These are phyloP conservation scores for Portevinia maculata DNA, from an alignment of 2,888 invertebrate species.

Conservation along the genomic window DNA sequence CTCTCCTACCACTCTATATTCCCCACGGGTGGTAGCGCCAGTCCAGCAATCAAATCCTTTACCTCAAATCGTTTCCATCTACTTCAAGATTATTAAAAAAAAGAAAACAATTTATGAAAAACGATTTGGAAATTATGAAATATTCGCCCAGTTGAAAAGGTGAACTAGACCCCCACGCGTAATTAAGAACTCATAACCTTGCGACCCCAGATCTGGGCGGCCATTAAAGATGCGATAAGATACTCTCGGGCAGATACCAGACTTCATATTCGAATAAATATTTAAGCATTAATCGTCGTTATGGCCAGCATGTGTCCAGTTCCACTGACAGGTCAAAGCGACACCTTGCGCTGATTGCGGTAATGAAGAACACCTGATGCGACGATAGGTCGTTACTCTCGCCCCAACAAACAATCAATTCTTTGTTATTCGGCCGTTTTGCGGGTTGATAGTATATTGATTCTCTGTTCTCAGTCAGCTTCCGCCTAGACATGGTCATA, in stretches of 20 bases:
- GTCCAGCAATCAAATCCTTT: slow-evolving; percentile 43
- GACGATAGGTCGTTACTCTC: slow-evolving; percentile 66
- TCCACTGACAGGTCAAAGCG: slow-evolving; percentile 55
- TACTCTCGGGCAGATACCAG: too few relatives aligned
- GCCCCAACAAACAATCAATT: slow-evolving; percentile 67
- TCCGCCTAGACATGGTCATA: slow-evolving; percentile 51
- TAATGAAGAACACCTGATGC: slow-evolving; percentile 62
- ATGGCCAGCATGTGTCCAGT: slow-evolving; percentile 30
- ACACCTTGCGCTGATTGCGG: slow-evolving; percentile 64
- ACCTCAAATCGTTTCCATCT: slow-evolving; percentile 31
- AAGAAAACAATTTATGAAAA: too few relatives aligned
- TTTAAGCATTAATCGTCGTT: slow-evolving; percentile 51
- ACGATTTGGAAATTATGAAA: slow-evolving; percentile 56
- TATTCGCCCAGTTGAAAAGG: slow-evolving; percentile 15
- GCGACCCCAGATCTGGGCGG: slow-evolving; percentile 31
- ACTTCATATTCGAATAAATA: too few relatives aligned
- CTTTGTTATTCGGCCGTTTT: slow-evolving; percentile 52
- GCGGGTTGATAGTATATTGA: slow-evolving; percentile 25
- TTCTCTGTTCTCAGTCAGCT: slow-evolving; percentile 26
- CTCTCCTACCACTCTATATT: slow-evolving; percentile 58
- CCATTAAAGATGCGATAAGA: slow-evolving; percentile 30
- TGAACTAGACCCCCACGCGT: slow-evolving; percentile 63
- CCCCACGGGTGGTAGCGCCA: slow-evolving; percentile 69
- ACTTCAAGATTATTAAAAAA: slow-evolving; percentile 43
- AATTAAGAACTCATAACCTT: slow-evolving; percentile 64